Conservation (phyloP, 2,797 vertebrate species). For the Mormyrus proboscirostris region DNA sequence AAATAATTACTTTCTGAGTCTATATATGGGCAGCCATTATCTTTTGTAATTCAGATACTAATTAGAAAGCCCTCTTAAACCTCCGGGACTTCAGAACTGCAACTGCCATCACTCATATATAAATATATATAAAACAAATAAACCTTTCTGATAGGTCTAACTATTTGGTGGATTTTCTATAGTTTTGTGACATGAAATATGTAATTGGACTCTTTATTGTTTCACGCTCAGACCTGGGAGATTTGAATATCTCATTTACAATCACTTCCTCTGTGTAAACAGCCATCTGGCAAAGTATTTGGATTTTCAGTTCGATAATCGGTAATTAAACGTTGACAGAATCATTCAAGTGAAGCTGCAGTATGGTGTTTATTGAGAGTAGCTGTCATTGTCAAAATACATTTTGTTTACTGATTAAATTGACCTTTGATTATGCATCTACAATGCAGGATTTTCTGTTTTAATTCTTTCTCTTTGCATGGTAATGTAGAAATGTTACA, state of each 20-base stretch:
- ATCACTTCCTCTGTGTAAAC: neutral
- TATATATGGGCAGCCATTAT: neutral
- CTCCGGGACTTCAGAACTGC: neutral
- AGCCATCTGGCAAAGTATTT: slow-evolving; percentile 8
- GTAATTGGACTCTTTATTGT: neutral
- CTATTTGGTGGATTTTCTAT: neutral
- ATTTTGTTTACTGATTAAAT: neutral
- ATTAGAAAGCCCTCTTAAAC: neutral
- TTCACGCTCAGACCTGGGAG: neutral
- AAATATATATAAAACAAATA: neutral
- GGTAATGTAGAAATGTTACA: neutral
- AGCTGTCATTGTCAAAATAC: neutral
- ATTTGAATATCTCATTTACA: neutral
- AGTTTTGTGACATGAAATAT: neutral
- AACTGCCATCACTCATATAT: neutral
- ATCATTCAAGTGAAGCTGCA: neutral
- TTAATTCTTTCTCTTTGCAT: neutral
- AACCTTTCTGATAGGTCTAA: neutral
- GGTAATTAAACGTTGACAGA: neutral
- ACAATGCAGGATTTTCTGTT: neutral
- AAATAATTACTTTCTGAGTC: neutral
- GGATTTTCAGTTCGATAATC: slow-evolving; percentile 14
- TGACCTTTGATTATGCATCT: neutral
- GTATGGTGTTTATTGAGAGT: neutral
- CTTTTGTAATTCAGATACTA: neutral